A percentile compares a stretch with the other conserved stretches of the same genome.
Evolutionary conservation across 2,797 vertebrate species (phyloP).

Genomic region (Acanthornis magna): DNA sequence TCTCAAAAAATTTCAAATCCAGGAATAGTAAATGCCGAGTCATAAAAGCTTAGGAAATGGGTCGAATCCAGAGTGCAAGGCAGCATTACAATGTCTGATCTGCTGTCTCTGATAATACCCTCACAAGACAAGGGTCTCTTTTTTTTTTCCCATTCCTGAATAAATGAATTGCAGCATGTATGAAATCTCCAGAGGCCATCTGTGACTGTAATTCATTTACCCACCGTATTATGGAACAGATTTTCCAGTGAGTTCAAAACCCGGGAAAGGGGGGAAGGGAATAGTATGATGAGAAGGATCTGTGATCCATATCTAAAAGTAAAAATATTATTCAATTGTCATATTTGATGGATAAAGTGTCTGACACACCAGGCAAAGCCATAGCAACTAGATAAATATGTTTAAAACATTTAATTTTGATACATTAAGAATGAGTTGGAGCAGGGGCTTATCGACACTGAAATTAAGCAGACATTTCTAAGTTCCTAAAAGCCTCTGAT

Average conservation of each 20-base stretch:
- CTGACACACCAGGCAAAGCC: slow-evolving; percentile 43
- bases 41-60: slow-evolving; percentile 57
- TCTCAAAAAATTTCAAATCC: slow-evolving; percentile 21
- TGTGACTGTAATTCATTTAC: slow-evolving; percentile 57
- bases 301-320: slow-evolving; percentile 70
- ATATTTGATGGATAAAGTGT: slow-evolving; percentile 64
- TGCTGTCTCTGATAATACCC: slow-evolving; percentile 60
- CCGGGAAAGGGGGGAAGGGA: neutral
- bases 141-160: neutral
- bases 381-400: slow-evolving; percentile 67
- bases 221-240: slow-evolving; percentile 21
- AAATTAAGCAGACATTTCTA: slow-evolving; percentile 50
- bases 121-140: neutral
- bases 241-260: slow-evolving; percentile 49
- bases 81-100: slow-evolving; percentile 57
- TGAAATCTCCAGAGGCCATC: slow-evolving; percentile 66
- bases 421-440: slow-evolving; percentile 48
- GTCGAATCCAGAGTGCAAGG: slow-evolving; percentile 21
- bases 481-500: slow-evolving; percentile 57
- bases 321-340: slow-evolving; percentile 71
- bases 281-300: slow-evolving; percentile 39
- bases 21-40: slow-evolving; percentile 57
- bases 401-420: slow-evolving; percentile 56
- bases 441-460: slow-evolving; percentile 11
- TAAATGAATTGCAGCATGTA: slow-evolving; percentile 54